Conservation (phyloP, 2,888 invertebrate species). For the Idaea dimidiata region DNA sequence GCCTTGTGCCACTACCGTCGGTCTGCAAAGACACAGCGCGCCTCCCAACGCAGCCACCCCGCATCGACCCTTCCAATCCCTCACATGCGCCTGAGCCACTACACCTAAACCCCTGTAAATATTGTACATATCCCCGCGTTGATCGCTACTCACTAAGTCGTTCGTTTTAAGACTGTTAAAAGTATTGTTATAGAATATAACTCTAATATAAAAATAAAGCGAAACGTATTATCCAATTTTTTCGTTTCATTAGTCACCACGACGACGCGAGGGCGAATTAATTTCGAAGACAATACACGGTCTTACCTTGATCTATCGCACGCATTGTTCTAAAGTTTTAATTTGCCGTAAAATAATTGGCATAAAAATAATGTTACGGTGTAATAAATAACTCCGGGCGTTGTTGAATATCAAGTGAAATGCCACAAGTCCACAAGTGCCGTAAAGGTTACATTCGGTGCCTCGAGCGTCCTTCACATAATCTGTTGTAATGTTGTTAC, state of each 20-base stretch:
- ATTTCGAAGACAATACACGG: conserved; percentile 24
- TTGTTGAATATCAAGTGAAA: conserved; percentile 30
- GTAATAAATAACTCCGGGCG: conserved; percentile 16
- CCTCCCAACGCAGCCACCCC: conserved; percentile 55
- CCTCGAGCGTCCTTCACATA: conserved; percentile 36
- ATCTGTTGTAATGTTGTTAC: conserved; percentile 33
- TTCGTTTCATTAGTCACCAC: conserved; percentile 21
- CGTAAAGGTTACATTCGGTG: conserved; percentile 37
- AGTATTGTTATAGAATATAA: conserved; percentile 76
- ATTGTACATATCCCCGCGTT: conserved; percentile 70
- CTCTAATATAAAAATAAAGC: conserved; percentile 71
- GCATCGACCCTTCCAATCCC: conserved; percentile 59
- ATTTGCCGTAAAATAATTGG: conserved; percentile 22
- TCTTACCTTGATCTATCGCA: conserved; percentile 29
- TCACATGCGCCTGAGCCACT: conserved; percentile 63
- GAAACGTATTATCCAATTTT: conserved; percentile 35
- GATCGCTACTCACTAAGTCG: conserved; percentile 74
- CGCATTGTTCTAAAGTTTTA: conserved; percentile 29
- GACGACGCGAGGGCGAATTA: conserved; percentile 30
- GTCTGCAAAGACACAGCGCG: conserved; percentile 58
- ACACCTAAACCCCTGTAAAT: conserved; percentile 50
- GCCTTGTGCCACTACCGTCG: conserved; percentile 35
- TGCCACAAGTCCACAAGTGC: conserved; percentile 36
- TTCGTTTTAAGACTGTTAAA: conserved; percentile 79
- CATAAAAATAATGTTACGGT: conserved; percentile 22